phyloP scores from a whole-genome alignment of 2,888 invertebrate species.

The Melieria omissa region DNA sequence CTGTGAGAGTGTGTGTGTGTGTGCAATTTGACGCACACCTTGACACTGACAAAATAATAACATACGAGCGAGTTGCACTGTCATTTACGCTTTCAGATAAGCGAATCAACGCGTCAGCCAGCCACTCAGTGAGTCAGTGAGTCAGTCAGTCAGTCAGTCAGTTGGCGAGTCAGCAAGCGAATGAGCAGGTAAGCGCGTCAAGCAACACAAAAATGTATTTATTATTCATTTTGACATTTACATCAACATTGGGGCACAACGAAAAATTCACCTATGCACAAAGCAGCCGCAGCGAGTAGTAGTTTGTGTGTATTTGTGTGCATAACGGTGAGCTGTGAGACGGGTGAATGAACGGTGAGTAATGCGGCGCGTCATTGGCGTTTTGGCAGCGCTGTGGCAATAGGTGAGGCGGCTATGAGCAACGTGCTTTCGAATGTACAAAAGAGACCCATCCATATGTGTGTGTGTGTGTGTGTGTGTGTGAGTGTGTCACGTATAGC shows the following conservation, averaged over 20 bases:
- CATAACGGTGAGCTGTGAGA: neutral
- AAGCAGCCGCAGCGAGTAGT: constrained; percentile 5
- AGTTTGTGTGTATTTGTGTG: constrained; percentile 4
- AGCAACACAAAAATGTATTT: constrained; percentile 43
- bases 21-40: neutral
- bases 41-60: constrained; percentile 14
- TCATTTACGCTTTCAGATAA: constrained; percentile 29
- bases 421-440: too few relatives aligned
- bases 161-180: too few relatives aligned
- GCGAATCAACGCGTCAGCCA: neutral
- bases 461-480: too few relatives aligned
- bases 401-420: too few relatives aligned
- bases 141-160: too few relatives aligned
- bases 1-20: neutral
- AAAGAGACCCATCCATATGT: too few relatives aligned
- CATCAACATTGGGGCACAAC: constrained; percentile 45
- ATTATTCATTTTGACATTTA: constrained; percentile 59
- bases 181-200: too few relatives aligned
- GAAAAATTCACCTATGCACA: neutral
- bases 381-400: too few relatives aligned
- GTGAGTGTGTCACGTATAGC: too few relatives aligned
- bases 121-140: too few relatives aligned
- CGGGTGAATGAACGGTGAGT: neutral
- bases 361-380: too few relatives aligned
- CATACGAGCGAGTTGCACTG: constrained; percentile 10